Evolutionary conservation across 2,888 invertebrate genomes (phyloP), one percentile per base, ranked within the genome.

Genomic region (Hoplodrina ambigua): DNA sequence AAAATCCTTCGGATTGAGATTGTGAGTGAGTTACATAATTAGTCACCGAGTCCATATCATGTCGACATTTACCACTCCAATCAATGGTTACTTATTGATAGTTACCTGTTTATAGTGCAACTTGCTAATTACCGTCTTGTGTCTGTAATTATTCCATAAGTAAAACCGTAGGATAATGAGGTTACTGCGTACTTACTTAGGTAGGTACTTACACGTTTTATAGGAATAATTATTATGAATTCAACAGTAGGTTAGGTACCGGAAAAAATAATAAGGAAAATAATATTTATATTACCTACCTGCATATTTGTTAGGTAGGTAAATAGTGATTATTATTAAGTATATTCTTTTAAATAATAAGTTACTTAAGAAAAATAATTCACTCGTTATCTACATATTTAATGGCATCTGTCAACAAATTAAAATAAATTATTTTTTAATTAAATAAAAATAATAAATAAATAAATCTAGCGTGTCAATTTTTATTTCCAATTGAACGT

Each of bases 401-500:
- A 41, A 41, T 41, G 5, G 5, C 4, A 4, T 46, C 17, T 46
- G 5, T 17, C 15, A 1, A 46, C 15, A 46, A 17, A 4, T 3
- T 46, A 46, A 17, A 46, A 46, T 46, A 46, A 46, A 46, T 46
- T 17, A 64, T 49, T 33, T n/a, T 25, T 50, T 59, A 19, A 73
- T 7, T 49, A 73, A 72, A 74, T 19, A 66, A 73, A 75, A 72
- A 79, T 74, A 77, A 86, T 72, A 75, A 72, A 79, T 74, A 77
- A 86, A 89, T 88, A 92, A 92, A 92, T 92, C 88, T 88, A 84
- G 89, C 89, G 90, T 92, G 90, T 89, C 92, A 93, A 92, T 92
- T 93, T 92, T 92, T 92, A 91, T 93, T 91, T 91, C 88, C 93
- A 92, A 93, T 93, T 94, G 92, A 89, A 91, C 89, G 88, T 90